phyloP scores from a whole-genome alignment of 1,140 invertebrate genomes.

The Planococcus citri region DNA sequence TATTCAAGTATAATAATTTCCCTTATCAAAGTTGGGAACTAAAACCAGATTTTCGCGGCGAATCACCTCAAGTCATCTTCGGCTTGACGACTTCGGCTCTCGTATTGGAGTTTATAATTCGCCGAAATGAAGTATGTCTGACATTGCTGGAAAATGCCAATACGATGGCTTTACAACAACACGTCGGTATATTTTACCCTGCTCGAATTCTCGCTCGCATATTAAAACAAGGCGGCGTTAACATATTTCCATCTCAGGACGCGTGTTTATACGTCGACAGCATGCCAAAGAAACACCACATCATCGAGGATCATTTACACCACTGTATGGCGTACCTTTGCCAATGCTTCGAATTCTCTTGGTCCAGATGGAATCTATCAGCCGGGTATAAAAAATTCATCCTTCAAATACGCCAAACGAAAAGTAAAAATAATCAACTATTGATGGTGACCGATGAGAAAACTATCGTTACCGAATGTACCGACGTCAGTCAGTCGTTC shows the following conservation, averaged over 20 bases:
- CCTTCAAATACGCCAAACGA: constrained; percentile 55
- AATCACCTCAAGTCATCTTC: constrained; percentile 39
- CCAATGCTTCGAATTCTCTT: constrained; percentile 65
- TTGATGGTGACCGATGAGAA: constrained; percentile 48
- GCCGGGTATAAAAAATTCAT: constrained; percentile 53
- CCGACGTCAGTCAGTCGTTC: constrained; percentile 54
- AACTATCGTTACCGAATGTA: constrained; percentile 49
- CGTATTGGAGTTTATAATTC: constrained; percentile 52
- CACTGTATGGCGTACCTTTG: constrained; percentile 66
- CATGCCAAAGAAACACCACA: constrained; percentile 52
- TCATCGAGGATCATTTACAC: constrained; percentile 65
- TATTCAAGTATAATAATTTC: constrained; percentile 59
- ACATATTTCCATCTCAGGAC: constrained; percentile 79
- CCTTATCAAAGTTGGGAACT: constrained; percentile 77
- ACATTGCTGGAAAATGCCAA: constrained; percentile 44
- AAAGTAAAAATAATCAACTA: constrained; percentile 39
- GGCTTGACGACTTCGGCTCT: constrained; percentile 52
- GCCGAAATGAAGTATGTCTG: constrained; percentile 38
- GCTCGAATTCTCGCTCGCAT: constrained; percentile 48
- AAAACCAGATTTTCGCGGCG: constrained; percentile 47
- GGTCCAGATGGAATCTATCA: constrained; percentile 74
- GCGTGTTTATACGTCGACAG: constrained; percentile 67
- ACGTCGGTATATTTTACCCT: constrained; percentile 42
- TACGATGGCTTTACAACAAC: constrained; percentile 39
- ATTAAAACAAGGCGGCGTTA: constrained; percentile 59